These are phyloP conservation scores for Elachura formosa DNA, from an alignment of 2,113 vertebrate genomes.

Conservation along the genomic window DNA sequence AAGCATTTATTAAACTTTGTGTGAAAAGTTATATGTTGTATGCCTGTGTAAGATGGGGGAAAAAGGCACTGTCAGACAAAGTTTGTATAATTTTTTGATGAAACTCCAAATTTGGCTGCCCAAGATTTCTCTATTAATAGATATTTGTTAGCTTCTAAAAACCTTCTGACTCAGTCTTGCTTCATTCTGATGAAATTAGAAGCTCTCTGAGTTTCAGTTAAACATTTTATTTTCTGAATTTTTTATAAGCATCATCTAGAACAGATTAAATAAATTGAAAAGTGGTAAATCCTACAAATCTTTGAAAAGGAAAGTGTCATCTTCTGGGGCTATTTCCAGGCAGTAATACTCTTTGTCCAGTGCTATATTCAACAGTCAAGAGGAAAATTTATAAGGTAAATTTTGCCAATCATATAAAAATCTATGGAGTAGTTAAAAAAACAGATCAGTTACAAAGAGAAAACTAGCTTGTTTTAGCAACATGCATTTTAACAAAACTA, in stretches of 20 bases:
- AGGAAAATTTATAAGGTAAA: not conserved
- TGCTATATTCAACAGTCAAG: not conserved
- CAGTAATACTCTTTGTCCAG: not conserved
- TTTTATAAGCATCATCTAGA: not conserved
- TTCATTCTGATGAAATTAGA: not conserved
- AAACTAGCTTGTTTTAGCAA: not conserved
- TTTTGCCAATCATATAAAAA: not conserved
- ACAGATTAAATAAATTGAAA: not conserved
- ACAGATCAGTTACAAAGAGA: not conserved
- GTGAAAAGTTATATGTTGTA: not conserved
- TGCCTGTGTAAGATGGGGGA: fast-evolving
- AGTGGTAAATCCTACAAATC: not conserved
- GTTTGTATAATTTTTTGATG: not conserved
- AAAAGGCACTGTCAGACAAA: not conserved
- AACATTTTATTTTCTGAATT: not conserved
- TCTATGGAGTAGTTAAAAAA: not conserved
- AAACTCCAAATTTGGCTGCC: not conserved
- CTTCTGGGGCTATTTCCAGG: not conserved
- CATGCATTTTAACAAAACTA: not conserved
- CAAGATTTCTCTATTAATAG: not conserved
- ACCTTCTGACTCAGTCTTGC: not conserved
- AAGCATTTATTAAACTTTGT: not conserved
- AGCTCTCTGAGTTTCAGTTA: not conserved
- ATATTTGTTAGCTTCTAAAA: not conserved
- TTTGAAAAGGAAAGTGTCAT: not conserved